Conservation (phyloP, 2,888 invertebrate species). For the Drosophila dives region DNA sequence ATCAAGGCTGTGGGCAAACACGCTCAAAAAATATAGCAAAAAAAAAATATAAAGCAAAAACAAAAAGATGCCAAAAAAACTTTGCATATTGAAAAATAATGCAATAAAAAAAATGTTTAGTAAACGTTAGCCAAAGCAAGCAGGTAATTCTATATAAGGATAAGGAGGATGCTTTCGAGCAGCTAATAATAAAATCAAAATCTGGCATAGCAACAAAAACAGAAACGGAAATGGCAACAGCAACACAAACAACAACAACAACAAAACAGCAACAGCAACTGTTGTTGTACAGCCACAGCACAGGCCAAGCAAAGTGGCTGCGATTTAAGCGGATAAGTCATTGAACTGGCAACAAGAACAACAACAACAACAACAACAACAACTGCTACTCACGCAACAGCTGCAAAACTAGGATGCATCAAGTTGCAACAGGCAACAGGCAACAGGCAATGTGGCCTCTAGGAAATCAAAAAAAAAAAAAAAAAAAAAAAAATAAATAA, state of each 20-base stretch:
- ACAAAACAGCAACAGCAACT: conserved; percentile 21
- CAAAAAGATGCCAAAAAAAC: too few relatives aligned
- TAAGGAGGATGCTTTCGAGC: conserved; percentile 13
- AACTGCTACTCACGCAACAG: conserved; percentile 22
- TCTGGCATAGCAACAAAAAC: conserved; percentile 20
- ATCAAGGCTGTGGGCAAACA: conserved; percentile 1
- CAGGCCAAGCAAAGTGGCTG: conserved; percentile 16
- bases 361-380: conserved; percentile 15
- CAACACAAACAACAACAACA: background rate
- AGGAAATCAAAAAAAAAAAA: conserved; percentile 39
- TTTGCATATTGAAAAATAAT: background rate
- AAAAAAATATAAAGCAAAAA: background rate
- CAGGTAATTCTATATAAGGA: conserved; percentile 11
- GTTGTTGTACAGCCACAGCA: conserved; percentile 41
- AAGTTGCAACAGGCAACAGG: conserved; percentile 22
- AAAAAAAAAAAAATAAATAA: conserved; percentile 24
- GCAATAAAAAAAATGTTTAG: background rate
- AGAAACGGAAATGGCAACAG: background rate
- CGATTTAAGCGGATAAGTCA: conserved; percentile 30
- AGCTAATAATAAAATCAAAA: background rate
- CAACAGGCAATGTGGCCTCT: conserved; percentile 33
- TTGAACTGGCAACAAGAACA: conserved; percentile 32
- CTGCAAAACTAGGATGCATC: conserved; percentile 48
- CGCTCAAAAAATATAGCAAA: background rate
- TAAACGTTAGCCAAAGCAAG: background rate